Conservation (phyloP, 2,888 invertebrate genomes). For the Amblyteles armatorius region DNA sequence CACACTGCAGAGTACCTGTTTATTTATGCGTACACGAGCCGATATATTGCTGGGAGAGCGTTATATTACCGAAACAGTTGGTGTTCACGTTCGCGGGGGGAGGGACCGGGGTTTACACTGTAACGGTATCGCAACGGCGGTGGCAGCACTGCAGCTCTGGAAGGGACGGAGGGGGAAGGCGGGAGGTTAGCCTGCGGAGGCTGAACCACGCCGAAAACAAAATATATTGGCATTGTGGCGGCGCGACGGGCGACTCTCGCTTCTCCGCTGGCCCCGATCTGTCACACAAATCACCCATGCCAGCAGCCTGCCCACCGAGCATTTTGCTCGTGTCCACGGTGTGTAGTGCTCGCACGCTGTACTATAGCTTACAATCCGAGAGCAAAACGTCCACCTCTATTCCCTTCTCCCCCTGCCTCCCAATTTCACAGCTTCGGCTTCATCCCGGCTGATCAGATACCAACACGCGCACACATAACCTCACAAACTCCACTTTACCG, state of each 20-base stretch:
- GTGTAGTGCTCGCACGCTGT: constrained; percentile 17
- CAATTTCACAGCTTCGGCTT: constrained; percentile 65
- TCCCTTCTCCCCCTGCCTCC: constrained; percentile 34
- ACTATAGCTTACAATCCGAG: constrained; percentile 34
- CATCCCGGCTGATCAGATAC: constrained; percentile 54
- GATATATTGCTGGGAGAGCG: constrained; percentile 62
- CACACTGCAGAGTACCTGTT: constrained; percentile 52
- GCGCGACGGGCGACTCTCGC: constrained; percentile 65
- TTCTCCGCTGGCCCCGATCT: constrained; percentile 79
- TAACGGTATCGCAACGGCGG: constrained; percentile 46
- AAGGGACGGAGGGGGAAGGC: background rate
- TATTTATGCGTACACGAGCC: constrained; percentile 67
- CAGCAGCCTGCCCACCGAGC: constrained; percentile 68
- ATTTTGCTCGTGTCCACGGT: constrained; percentile 51
- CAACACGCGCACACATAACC: constrained; percentile 1
- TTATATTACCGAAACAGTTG: constrained; percentile 82
- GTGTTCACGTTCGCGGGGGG: constrained; percentile 65
- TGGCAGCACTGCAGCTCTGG: constrained; percentile 15
- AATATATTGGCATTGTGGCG: constrained; percentile 77
- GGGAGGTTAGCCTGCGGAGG: constrained; percentile 14
- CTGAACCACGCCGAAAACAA: constrained; percentile 70
- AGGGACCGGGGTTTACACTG: constrained; percentile 57
- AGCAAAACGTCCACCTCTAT: constrained; percentile 49
- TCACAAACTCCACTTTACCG: background rate
- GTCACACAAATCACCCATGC: constrained; percentile 81